A percentile compares a stretch with the other conserved stretches of the same genome.
Evolutionary conservation across 1,140 invertebrate genomes (phyloP).

Genomic region (Drosophila carrolli): DNA sequence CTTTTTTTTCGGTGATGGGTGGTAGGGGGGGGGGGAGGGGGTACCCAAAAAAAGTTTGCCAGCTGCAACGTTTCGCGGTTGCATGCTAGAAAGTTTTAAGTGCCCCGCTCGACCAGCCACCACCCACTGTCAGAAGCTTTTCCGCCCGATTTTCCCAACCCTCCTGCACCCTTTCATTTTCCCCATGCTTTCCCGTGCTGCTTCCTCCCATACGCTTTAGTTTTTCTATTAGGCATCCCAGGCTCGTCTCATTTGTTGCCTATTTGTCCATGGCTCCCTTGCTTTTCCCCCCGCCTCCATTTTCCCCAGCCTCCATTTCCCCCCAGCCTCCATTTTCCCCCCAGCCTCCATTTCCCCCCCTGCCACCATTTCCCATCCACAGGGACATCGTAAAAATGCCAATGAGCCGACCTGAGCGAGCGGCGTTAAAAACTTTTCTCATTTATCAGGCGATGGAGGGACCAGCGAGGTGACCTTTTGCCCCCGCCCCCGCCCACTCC

Average conservation of each 20-base stretch:
- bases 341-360: too few species aligned
- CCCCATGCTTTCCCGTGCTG: slow-evolving; percentile 23
- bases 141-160: slow-evolving; percentile 21
- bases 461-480: neutral
- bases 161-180: neutral
- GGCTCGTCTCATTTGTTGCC: slow-evolving; percentile 79
- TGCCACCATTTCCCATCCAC: slow-evolving; percentile 1
- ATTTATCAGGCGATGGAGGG: slow-evolving; percentile 68
- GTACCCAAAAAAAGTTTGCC: slow-evolving; percentile 58
- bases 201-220: slow-evolving; percentile 63
- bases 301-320: slow-evolving; percentile 11
- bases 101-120: slow-evolving; percentile 62
- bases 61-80: slow-evolving; percentile 69
- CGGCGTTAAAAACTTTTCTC: slow-evolving; percentile 80
- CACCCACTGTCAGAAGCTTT: slow-evolving; percentile 17
- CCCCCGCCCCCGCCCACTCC: neutral
- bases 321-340: too few species aligned
- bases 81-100: slow-evolving; percentile 81
- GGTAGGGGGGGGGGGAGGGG: neutral
- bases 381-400: slow-evolving; percentile 78
- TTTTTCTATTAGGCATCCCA: slow-evolving; percentile 76
- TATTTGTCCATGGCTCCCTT: slow-evolving; percentile 65
- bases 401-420: slow-evolving; percentile 78
- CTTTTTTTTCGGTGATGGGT: slow-evolving; percentile 5
- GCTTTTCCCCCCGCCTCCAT: neutral